phyloP scores from a whole-genome alignment of 2,888 invertebrate species.

The Leptarthrus brevirostris region DNA sequence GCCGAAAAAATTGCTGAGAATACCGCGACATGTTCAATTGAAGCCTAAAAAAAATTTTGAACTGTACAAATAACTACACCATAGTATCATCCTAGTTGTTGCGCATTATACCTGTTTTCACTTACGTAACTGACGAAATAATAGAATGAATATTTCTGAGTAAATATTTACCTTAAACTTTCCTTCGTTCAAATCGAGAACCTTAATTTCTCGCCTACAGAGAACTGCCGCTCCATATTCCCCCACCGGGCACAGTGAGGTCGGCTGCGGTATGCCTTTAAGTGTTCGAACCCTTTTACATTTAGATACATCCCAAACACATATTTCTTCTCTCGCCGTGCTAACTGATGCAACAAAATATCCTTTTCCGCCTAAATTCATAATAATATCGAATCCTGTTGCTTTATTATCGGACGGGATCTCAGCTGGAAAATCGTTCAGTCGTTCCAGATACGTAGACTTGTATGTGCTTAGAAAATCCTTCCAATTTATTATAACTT shows the following conservation, averaged over 20 bases:
- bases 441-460: slow-evolving; percentile 68
- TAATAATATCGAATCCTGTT: slow-evolving; percentile 67
- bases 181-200: slow-evolving; percentile 84
- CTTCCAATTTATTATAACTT: slow-evolving; percentile 63
- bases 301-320: slow-evolving; percentile 82
- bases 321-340: slow-evolving; percentile 80
- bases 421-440: slow-evolving; percentile 67
- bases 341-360: slow-evolving; percentile 81
- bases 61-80: too few species aligned
- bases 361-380: slow-evolving; percentile 69
- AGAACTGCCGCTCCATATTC: slow-evolving; percentile 81
- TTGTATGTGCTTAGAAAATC: slow-evolving; percentile 62
- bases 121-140: too few species aligned
- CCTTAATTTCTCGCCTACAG: slow-evolving; percentile 82
- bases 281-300: slow-evolving; percentile 77
- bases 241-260: slow-evolving; percentile 81
- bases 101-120: too few species aligned
- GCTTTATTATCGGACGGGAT: slow-evolving; percentile 64
- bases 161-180: slow-evolving; percentile 63
- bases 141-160: too few species aligned
- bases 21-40: too few species aligned
- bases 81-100: too few species aligned
- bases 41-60: too few species aligned
- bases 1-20: too few species aligned
- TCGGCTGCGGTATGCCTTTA: slow-evolving; percentile 80